Conservation (phyloP, 1,140 invertebrate species). For the Oncopodura yosiiana region DNA sequence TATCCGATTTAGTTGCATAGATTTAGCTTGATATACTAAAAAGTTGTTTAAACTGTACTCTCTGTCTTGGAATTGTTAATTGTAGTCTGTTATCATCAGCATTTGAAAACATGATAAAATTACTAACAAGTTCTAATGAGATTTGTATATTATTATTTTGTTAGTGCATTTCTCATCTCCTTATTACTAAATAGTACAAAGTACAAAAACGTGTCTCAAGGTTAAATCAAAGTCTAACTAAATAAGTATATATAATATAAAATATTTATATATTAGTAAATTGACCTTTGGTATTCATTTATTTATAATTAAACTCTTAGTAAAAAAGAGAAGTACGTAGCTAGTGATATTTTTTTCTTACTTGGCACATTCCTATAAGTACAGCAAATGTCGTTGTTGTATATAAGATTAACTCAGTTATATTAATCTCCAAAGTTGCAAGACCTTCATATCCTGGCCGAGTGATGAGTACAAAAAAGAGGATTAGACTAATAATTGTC, state of each 20-base stretch:
- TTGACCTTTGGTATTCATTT: neutral
- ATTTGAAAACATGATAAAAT: too few species aligned
- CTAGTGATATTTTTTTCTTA: constrained; percentile 20
- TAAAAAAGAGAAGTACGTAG: neutral
- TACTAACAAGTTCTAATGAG: neutral
- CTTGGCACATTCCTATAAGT: constrained; percentile 49
- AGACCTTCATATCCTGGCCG: constrained; percentile 52
- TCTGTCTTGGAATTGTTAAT: too few species aligned
- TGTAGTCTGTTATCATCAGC: too few species aligned
- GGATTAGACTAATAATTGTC: constrained; percentile 78
- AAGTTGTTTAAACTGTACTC: too few species aligned
- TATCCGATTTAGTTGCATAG: too few species aligned
- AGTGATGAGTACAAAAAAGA: constrained; percentile 77
- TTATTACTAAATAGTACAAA: too few species aligned
- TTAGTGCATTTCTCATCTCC: too few species aligned
- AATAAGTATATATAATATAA: too few species aligned
- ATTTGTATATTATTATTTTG: neutral
- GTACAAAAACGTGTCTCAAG: too few species aligned
- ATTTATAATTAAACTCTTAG: neutral
- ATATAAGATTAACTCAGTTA: constrained; percentile 64
- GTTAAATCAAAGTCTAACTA: too few species aligned
- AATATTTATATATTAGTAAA: neutral
- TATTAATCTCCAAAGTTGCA: constrained; percentile 63
- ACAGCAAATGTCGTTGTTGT: constrained; percentile 48
- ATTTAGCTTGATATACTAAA: too few species aligned